Evolutionary conservation across 2,888 invertebrate genomes (phyloP).

Genomic region (Mesoligia furuncula): DNA sequence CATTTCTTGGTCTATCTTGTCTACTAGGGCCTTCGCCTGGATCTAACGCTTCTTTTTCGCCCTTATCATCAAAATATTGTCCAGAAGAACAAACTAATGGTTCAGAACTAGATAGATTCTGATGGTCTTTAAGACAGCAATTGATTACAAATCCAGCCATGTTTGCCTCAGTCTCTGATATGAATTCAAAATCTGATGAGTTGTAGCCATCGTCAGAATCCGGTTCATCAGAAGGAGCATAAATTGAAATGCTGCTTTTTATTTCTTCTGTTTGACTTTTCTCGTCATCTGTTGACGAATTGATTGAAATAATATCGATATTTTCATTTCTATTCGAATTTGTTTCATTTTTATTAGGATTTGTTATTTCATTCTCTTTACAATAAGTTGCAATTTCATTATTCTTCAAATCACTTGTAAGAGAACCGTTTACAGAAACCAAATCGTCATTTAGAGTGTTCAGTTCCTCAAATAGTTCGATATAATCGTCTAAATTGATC

Average conservation of each 20-base stretch:
- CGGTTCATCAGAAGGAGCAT: constrained; percentile 29
- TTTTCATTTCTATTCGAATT: constrained; percentile 6
- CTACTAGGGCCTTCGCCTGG: constrained; percentile 51
- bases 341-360: not conserved
- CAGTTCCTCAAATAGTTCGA: constrained; percentile 32
- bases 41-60: constrained; percentile 6
- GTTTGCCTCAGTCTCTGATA: constrained; percentile 79
- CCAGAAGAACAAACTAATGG: constrained; percentile 1
- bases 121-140: constrained; percentile 12
- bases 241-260: constrained; percentile 33
- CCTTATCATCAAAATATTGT: not conserved
- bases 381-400: not conserved
- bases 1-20: constrained; percentile 25
- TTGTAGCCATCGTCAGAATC: constrained; percentile 71
- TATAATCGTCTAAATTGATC: constrained; percentile 46
- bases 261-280: constrained; percentile 11
- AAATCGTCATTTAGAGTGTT: constrained; percentile 2
- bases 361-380: not conserved
- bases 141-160: constrained; percentile 66
- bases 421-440: not conserved
- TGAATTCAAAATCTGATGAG: constrained; percentile 85
- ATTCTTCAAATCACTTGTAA: not conserved
- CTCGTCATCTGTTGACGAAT: constrained; percentile 36
- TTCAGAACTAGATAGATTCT: constrained; percentile 24
- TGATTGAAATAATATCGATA: constrained; percentile 48